Evolutionary conservation across 2,888 invertebrate species (phyloP), one percentile per base, ranked within the genome.

Genomic region (Synanthedon formicaeformis): DNA sequence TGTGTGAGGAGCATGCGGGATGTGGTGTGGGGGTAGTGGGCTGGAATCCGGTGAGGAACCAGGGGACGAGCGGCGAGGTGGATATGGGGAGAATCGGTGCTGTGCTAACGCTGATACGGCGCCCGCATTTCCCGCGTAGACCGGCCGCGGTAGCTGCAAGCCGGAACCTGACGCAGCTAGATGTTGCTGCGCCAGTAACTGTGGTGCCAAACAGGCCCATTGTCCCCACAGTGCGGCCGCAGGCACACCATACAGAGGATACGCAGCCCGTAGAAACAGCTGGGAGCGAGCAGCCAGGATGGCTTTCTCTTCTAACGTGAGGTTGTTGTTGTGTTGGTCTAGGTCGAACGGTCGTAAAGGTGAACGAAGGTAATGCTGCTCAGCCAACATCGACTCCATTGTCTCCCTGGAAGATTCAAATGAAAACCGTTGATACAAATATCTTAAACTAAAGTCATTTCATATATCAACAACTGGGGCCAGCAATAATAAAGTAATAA

Each of bases 371-470:
- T 94, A 92, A 65, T 95, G 94, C 80, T 95, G 95, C 71, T 95
- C 95, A 49, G 93, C 94, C 66, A 95, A 78, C 92, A 96, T 93
- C 53, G 93, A 93, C 79, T 96, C 96, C 95, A 96, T 95, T 55
- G 95, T 95, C 85, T 96, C 96, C 82, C 96, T 95, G 91, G 62
- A 84, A 87, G 34, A 41, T 45, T 45, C 6, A 45, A 45, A 45
- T 10, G 2, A 34, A 34, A 34, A 10, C 34, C 2, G 10, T 34
- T 34, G 10, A 34, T 34, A 34, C 34, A 10, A 34, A 34, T 2
- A 34, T 34, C 34, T 8, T 10, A 34, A 10, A 34, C 34, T 10
- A 10, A 34, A 1, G 23, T 23, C 4, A 23, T 23, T 23, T 23
- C 5, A 23, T 23, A 23, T 23, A 34, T 34, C 2, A 34, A 1